Base-by-base conservation (phyloP, 2,888 invertebrate genomes). In the Arrhopalites spinosus region DNA sequence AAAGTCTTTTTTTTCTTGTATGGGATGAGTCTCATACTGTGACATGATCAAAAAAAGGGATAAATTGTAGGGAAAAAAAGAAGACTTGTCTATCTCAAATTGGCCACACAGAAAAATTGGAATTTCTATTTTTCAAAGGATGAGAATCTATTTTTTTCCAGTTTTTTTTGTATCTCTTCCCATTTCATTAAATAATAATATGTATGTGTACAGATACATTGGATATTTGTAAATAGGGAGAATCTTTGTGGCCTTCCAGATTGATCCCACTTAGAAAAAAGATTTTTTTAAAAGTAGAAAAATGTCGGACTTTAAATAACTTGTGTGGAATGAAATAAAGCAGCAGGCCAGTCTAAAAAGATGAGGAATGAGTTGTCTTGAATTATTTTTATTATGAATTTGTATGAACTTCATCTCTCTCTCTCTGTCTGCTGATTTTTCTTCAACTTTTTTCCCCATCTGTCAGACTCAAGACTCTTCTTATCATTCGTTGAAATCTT, bases 241-340 rank as follows among this genome's bases (percentile, higher is more conserved):
- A n/a, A n/a, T n/a, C n/a, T n/a, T n/a, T n/a, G n/a, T n/a, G n/a
- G n/a, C n/a, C n/a, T n/a, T n/a, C n/a, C n/a, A n/a, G n/a, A n/a
- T n/a, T n/a, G n/a, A n/a, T n/a, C n/a, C n/a, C n/a, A n/a, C n/a
- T n/a, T n/a, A n/a, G n/a, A n/a, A n/a, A n/a, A n/a, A n/a, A n/a
- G n/a, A n/a, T n/a, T n/a, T 23, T 20, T 23, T 59, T 59, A 2
- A 53, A 53, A 53, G 53, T 23, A 53, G 23, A 53, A 15, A 36
- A 36, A 36, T 36, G 36, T 36, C 36, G n/a, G 50, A 47, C 50
- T 45, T 25, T 68, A 68, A 50, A 45, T 50, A 68, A 68, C 27
- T 36, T 36, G 36, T 56, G 59, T 13, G 17, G 61, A 72, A 3
- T 72, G 71, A 72, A 45, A 72, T 72, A 72, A 72, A 72, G 71